Evolutionary conservation across 2,888 invertebrate genomes (phyloP), one percentile per base, ranked within the genome.

Genomic region (Lasioglossum figueresi): DNA sequence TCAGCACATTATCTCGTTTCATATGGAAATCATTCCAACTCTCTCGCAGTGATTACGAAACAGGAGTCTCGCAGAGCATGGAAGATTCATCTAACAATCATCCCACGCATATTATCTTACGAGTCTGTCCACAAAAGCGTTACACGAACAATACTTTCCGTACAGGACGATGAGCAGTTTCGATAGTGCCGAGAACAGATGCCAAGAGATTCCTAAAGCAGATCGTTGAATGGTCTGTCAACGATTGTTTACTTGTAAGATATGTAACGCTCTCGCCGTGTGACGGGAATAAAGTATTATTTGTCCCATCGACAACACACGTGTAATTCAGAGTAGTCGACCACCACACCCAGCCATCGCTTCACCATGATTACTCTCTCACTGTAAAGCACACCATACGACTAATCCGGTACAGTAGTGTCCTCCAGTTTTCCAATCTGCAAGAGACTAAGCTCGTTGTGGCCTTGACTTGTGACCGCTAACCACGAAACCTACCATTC

Each of bases 241-340:
- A 12, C 23, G n/a, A 68, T 68, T 40, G 2, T 23, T 23, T 19
- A 63, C 37, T 23, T 27, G 2, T 27, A 59, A 5, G 34, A n/a
- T 48, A 27, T 83, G 83, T 73, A 85, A 83, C n/a, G 6, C 14
- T 23, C 37, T 27, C 16, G 6, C 31, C n/a, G 27, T 10, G 14
- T 43, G 43, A 40, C 63, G 31, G 19, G 79, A 85, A 85, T 85
- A 83, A 85, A 85, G 23, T 59, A 73, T 40, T 68, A 48, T 76
- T 73, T 70, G 56, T 37, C 19, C n/a, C 14, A 27, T 10, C 72
- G 40, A 45, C 14, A n/a, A 40, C 19, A 31, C 19, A 37, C 23
- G 14, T 77, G 23, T 31, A 23, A 78, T 77, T 52, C 34, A 34
- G 43, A 48, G 45, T 43, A n/a, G 23, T 16, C n/a, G 45, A 48